Base-by-base conservation (phyloP, 2,113 vertebrate species). In the Hiodon tergisus region DNA sequence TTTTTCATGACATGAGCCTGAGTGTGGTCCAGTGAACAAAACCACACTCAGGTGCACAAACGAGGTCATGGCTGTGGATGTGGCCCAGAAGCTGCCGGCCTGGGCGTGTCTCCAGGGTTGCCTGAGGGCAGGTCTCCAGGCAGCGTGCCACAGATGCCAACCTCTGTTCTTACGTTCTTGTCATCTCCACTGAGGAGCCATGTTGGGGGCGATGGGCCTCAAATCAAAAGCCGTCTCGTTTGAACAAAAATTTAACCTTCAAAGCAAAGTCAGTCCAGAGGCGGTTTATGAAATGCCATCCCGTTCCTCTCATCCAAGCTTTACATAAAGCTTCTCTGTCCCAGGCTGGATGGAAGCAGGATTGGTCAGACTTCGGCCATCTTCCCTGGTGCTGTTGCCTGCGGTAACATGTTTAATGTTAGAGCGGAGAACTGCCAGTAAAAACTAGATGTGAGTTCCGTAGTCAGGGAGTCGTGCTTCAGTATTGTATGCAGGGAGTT, bases 251-350 rank as follows among this genome's bases (percentile, higher is more conserved):
- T 31, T 31, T 31, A 31, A 31, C 31, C 31, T 68, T 68, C 66
- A 50, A 47, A 68, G 6, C 66, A 46, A 52, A n/a, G 52, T 14
- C 47, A 52, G 50, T 13, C 66, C 66, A 68, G 47, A 47, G 50
- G 66, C 66, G 16, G 66, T 97, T 95, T 93, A 94, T 97, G 95
- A 97, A 96, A 95, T 94, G 93, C 95, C 94, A 93, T 95, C 96
- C 94, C 97, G 96, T 98, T 99, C 95, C 94, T 96, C 94, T 95
- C 96, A 98, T 98, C 96, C 97, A 95, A 97, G 96, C 93, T 31
- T 31, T 31, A 31, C 31, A 31, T 1, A 31, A 31, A 31, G 94
- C 94, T 94, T 31, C 31, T 31, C 31, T 31, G 31, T 31, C 31
- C 31, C 31, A 31, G 31, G 31, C 31, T 31, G 31, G 31, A 31